Evolutionary conservation across 2,888 invertebrate genomes (phyloP).

Genomic region (Zaprionus bogoriensis): DNA sequence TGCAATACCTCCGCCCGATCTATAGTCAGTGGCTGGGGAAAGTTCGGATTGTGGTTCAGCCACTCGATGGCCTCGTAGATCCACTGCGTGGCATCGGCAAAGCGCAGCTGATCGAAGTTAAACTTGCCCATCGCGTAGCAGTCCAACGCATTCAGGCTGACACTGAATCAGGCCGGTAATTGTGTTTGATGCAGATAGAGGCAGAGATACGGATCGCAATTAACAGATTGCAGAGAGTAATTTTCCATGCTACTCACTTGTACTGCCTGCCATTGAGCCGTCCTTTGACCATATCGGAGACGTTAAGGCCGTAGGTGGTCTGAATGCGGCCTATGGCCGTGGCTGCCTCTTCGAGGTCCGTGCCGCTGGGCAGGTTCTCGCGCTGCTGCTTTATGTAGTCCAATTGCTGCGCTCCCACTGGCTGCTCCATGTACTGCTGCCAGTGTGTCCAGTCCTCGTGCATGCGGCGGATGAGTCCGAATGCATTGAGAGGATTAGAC

Average conservation of each 20-base stretch:
- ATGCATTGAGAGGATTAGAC: slow-evolving; percentile 75
- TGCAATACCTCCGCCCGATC: slow-evolving; percentile 44
- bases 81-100: slow-evolving; percentile 65
- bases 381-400: slow-evolving; percentile 40
- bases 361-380: slow-evolving; percentile 87
- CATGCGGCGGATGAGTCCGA: slow-evolving; percentile 73
- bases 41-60: slow-evolving; percentile 4
- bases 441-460: slow-evolving; percentile 75
- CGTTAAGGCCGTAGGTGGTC: slow-evolving; percentile 93
- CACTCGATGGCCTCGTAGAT: slow-evolving; percentile 54
- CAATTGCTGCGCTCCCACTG: slow-evolving; percentile 56
- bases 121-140: slow-evolving; percentile 68
- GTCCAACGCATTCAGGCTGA: slow-evolving; percentile 64
- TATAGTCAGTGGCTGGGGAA: slow-evolving; percentile 26
- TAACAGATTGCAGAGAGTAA: slow-evolving; percentile 45
- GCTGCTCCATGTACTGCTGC: slow-evolving; percentile 65
- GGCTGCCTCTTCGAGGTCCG: slow-evolving; percentile 96
- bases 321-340: slow-evolving; percentile 95
- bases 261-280: slow-evolving; percentile 91
- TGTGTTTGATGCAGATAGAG: background rate
- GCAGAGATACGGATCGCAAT: background rate
- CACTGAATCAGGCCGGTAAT: slow-evolving; percentile 60
- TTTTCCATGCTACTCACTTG: slow-evolving; percentile 83
- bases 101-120: slow-evolving; percentile 43
- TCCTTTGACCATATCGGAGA: slow-evolving; percentile 91